Evolutionary conservation across 1,140 invertebrate genomes (phyloP).

Genomic region (Drosophila navojoa): DNA sequence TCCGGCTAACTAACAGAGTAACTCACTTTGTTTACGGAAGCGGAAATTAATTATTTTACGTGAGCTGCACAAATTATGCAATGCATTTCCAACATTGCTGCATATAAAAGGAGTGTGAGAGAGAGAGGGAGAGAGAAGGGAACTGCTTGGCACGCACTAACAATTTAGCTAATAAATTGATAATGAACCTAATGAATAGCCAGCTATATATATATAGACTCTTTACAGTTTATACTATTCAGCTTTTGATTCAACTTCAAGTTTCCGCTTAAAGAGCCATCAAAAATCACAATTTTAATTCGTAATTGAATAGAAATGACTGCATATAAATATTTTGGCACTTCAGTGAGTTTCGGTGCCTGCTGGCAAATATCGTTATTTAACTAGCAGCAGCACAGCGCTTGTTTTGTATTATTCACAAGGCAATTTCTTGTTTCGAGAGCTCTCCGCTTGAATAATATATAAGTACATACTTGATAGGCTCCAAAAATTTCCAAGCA

Average conservation of each 20-base stretch:
- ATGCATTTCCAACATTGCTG: conserved; percentile 29
- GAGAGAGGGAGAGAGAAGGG: no score
- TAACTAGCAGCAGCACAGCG: background rate
- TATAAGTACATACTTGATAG: background rate
- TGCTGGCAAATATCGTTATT: no score
- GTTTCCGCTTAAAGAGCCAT: no score
- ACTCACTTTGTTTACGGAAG: conserved; percentile 66
- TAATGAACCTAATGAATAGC: background rate
- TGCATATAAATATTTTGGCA: no score
- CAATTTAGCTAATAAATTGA: background rate
- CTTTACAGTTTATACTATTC: no score
- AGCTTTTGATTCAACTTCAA: no score
- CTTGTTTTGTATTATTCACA: background rate
- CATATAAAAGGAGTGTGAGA: no score
- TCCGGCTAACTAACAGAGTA: conserved; percentile 42
- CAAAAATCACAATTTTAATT: no score
- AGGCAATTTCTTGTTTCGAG: background rate
- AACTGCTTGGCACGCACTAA: background rate
- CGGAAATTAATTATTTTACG: conserved; percentile 78
- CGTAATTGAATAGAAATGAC: no score
- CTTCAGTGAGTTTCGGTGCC: background rate
- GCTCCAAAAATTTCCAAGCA: no score
- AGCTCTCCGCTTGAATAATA: background rate
- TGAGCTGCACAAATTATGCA: conserved; percentile 67
- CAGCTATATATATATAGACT: no score